These are phyloP conservation scores for Bombus sibiricus DNA, from an alignment of 1,140 invertebrate species.

Conservation along the genomic window DNA sequence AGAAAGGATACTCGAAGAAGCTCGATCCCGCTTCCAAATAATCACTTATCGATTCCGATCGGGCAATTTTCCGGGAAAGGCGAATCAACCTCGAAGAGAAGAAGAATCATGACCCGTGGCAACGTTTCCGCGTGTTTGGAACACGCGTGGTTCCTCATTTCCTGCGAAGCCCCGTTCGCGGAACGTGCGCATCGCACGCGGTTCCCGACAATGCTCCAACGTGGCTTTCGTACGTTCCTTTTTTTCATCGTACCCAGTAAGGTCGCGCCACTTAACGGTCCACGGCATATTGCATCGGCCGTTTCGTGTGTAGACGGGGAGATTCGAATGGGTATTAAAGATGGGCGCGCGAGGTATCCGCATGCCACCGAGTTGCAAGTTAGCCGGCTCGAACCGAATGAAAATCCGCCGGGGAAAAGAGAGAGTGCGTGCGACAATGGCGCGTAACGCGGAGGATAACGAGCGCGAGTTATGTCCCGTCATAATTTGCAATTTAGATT, in stretches of 20 bases:
- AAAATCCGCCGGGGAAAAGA: not conserved
- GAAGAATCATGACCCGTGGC: not conserved
- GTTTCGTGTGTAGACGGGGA: conserved; percentile 53
- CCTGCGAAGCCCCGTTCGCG: not conserved
- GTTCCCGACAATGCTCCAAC: conserved; percentile 43
- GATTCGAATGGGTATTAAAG: conserved; percentile 70
- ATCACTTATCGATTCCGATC: not conserved
- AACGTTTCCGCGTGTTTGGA: conserved; percentile 17
- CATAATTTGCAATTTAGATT: conserved; percentile 72
- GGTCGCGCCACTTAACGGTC: conserved; percentile 79
- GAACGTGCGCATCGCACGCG: not conserved
- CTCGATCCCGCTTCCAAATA: not conserved
- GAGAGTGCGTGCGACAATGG: conserved; percentile 60
- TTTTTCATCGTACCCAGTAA: conserved; percentile 61
- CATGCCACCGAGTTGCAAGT: conserved; percentile 37
- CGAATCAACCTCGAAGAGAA: not conserved
- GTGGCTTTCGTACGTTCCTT: conserved; percentile 28
- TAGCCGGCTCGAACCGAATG: conserved; percentile 5
- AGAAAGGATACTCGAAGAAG: not conserved
- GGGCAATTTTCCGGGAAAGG: not conserved
- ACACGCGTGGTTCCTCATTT: not conserved
- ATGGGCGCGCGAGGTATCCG: conserved; percentile 38
- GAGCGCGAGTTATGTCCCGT: conserved; percentile 64
- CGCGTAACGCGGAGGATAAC: conserved; percentile 61
- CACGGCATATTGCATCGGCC: conserved; percentile 66